These are phyloP conservation scores for Sula dactylatra DNA, from an alignment of 2,113 vertebrate species.

Conservation along the genomic window DNA sequence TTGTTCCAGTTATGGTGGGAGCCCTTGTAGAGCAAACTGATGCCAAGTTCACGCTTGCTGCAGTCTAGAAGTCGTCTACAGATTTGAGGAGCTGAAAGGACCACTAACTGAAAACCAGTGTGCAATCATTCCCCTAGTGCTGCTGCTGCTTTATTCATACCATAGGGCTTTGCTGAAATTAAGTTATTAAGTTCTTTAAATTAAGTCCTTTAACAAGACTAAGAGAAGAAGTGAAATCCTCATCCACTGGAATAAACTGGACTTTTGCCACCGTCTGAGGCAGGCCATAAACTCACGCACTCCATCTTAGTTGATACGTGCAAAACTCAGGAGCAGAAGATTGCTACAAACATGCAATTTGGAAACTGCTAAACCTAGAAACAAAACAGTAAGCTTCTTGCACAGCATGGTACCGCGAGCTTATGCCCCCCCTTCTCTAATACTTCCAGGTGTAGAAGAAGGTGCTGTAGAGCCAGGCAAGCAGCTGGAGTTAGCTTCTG, in stretches of 20 bases:
- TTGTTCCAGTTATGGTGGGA: not conserved
- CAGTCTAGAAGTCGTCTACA: not conserved
- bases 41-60: not conserved
- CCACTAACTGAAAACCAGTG: not conserved
- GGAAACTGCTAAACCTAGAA: not conserved
- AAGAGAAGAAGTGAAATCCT: not conserved
- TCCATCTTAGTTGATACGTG: rapidly evolving
- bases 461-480: not conserved
- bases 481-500: not conserved
- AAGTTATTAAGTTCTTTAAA: not conserved
- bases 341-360: not conserved
- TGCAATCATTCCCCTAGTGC: not conserved
- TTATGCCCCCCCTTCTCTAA: not conserved
- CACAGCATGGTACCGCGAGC: not conserved
- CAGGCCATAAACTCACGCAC: not conserved
- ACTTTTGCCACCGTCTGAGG: not conserved
- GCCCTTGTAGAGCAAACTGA: not conserved
- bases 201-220: not conserved
- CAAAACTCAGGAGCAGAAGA: not conserved
- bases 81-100: not conserved
- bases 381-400: not conserved
- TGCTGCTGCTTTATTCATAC: not conserved
- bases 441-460: not conserved
- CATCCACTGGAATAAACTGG: not conserved
- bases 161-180: not conserved